phyloP scores from a whole-genome alignment of 92 coral and sea anemone genomes.

The Actinernus sp. region DNA sequence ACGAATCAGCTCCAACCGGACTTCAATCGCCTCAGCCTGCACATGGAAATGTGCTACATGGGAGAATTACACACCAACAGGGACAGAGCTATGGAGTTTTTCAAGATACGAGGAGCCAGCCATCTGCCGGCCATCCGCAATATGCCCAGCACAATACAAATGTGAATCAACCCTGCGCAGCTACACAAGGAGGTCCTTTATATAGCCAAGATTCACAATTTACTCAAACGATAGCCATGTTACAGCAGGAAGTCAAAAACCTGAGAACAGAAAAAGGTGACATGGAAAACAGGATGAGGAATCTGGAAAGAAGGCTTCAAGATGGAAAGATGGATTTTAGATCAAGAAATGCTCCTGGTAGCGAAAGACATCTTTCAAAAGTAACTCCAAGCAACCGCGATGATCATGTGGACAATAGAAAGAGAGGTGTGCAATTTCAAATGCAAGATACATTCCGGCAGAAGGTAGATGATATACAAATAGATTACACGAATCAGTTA shows the following conservation, averaged over 20 bases:
- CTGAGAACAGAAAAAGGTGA: constrained; percentile 28
- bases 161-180: background rate
- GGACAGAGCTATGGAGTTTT: background rate
- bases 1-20: background rate
- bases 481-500: too few species aligned
- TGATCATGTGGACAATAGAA: constrained; percentile 37
- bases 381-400: constrained; percentile 42
- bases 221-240: constrained; percentile 23
- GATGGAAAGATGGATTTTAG: background rate
- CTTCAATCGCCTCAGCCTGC: constrained; percentile 1
- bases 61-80: background rate
- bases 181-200: background rate
- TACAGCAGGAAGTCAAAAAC: constrained; percentile 33
- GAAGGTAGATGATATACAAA: constrained; percentile 32
- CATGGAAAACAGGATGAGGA: constrained; percentile 27
- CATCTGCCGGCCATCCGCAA: too few species aligned
- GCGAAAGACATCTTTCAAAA: background rate
- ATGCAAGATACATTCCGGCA: constrained; percentile 41
- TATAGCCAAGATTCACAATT: constrained; percentile 7
- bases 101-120: background rate
- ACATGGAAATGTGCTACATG: background rate
- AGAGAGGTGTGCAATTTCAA: constrained; percentile 15
- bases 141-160: background rate
- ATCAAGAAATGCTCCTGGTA: background rate
- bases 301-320: constrained; percentile 22